A percentile compares a stretch with the other conserved stretches of the same genome.
Conservation (phyloP, 2,888 invertebrate genomes). For the Eupithecia abbreviata region DNA sequence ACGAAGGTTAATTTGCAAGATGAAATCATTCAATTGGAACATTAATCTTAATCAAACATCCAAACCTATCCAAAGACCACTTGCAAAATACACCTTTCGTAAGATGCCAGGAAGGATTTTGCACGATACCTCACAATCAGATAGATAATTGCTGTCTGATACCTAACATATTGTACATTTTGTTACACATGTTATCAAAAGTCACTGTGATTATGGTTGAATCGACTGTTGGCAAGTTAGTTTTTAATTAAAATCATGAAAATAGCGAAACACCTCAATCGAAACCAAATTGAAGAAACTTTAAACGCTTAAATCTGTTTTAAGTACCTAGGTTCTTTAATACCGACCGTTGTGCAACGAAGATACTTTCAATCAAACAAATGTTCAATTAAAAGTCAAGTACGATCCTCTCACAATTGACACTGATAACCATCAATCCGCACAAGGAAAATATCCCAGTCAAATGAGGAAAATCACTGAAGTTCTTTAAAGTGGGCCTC, state of each 20-base stretch:
- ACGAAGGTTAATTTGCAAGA: neutral
- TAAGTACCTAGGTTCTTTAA: neutral
- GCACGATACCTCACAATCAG: neutral
- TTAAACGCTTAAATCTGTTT: neutral
- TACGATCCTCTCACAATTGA: conserved; percentile 8
- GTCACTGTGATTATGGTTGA: neutral
- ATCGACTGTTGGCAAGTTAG: neutral
- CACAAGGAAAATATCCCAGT: conserved; percentile 5
- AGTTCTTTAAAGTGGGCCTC: neutral
- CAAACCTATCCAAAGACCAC: neutral
- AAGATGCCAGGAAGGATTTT: neutral
- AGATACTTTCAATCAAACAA: neutral
- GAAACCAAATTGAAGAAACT: neutral
- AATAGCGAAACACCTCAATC: neutral
- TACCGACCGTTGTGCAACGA: neutral
- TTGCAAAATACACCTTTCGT: neutral
- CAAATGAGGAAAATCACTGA: conserved; percentile 21
- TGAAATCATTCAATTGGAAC: neutral
- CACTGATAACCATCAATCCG: neutral
- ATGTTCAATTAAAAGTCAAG: neutral
- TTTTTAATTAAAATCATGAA: neutral
- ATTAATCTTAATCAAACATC: neutral
- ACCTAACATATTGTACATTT: neutral
- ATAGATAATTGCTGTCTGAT: neutral
- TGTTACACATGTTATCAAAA: neutral